A percentile compares a stretch with the other conserved stretches of the same genome.
Conservation (phyloP, 2,888 invertebrate species). For the Andrena minutula region DNA sequence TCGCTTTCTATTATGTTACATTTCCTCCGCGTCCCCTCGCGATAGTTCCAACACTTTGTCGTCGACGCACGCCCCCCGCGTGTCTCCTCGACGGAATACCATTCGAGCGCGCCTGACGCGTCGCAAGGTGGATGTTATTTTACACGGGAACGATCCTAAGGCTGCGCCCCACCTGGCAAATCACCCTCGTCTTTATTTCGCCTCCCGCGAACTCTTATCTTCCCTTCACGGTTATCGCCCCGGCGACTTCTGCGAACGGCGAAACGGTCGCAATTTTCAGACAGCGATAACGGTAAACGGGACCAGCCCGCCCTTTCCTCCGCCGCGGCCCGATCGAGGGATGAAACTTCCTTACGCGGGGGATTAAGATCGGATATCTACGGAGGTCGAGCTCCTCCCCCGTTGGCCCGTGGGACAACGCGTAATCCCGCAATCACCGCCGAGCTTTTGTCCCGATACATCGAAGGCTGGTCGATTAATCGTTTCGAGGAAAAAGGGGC, state of each 20-base stretch:
- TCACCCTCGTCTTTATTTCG: constrained; percentile 19
- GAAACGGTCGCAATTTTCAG: constrained; percentile 54
- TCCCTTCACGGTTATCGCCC: constrained; percentile 43
- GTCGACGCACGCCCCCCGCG: constrained; percentile 28
- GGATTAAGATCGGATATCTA: constrained; percentile 68
- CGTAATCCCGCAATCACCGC: constrained; percentile 68
- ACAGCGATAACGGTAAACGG: constrained; percentile 60
- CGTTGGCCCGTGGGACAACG: constrained; percentile 59
- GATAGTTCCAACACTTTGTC: constrained; percentile 39
- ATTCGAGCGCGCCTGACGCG: background rate
- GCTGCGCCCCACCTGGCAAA: background rate
- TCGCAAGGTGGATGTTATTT: constrained; percentile 50
- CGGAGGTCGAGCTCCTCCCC: constrained; percentile 32
- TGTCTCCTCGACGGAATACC: constrained; percentile 32
- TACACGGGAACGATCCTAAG: background rate
- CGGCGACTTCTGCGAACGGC: constrained; percentile 50
- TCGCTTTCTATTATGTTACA: constrained; percentile 73
- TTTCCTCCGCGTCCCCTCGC: constrained; percentile 22
- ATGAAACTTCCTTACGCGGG: constrained; percentile 50
- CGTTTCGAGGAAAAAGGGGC: constrained; percentile 14
- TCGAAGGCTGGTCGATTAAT: constrained; percentile 46
- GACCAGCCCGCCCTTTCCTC: constrained; percentile 8
- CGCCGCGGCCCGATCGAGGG: constrained; percentile 11
- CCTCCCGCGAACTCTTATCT: constrained; percentile 43
- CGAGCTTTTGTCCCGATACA: constrained; percentile 42